Percentiles rank a stretch among this genome's conserved stretches.
Evolutionary conservation across 1,140 invertebrate species (phyloP).

Genomic region (Sycobia sp.): DNA sequence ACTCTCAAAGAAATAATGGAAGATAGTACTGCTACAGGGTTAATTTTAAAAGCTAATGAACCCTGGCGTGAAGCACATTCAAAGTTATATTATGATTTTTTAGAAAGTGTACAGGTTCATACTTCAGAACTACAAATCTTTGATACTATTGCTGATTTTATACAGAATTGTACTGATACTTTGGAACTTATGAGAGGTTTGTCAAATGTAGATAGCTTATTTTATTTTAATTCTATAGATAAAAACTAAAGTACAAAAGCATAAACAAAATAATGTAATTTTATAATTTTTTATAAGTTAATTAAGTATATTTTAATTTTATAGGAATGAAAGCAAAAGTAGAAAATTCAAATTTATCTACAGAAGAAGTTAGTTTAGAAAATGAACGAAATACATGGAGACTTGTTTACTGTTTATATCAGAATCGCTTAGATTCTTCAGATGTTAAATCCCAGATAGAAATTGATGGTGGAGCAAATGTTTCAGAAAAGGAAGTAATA

Average conservation of each 20-base stretch:
- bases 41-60: constrained; percentile 56
- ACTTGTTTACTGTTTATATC: constrained; percentile 78
- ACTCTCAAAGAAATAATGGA: constrained; percentile 55
- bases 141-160: constrained; percentile 65
- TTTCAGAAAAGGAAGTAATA: constrained; percentile 69
- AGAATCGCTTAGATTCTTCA: constrained; percentile 68
- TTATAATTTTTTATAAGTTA: constrained; percentile 43
- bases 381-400: constrained; percentile 89
- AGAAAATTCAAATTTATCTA: constrained; percentile 59
- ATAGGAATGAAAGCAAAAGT: constrained; percentile 64
- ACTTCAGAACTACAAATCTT: constrained; percentile 63
- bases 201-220: constrained; percentile 53
- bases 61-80: constrained; percentile 62
- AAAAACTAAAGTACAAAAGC: constrained; percentile 67
- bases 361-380: constrained; percentile 62
- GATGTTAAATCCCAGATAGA: constrained; percentile 58
- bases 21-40: constrained; percentile 56
- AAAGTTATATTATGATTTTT: constrained; percentile 66
- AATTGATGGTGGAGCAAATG: constrained; percentile 50
- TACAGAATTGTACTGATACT: constrained; percentile 63
- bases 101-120: constrained; percentile 64
- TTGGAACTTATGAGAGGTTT: constrained; percentile 58
- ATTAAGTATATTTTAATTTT: constrained; percentile 49
- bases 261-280: constrained; percentile 38
- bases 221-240: too few relatives aligned